Base-by-base conservation (phyloP, 30 jellyfish, hydroid and myxozoan species). In the Rhopilema esculentum region DNA sequence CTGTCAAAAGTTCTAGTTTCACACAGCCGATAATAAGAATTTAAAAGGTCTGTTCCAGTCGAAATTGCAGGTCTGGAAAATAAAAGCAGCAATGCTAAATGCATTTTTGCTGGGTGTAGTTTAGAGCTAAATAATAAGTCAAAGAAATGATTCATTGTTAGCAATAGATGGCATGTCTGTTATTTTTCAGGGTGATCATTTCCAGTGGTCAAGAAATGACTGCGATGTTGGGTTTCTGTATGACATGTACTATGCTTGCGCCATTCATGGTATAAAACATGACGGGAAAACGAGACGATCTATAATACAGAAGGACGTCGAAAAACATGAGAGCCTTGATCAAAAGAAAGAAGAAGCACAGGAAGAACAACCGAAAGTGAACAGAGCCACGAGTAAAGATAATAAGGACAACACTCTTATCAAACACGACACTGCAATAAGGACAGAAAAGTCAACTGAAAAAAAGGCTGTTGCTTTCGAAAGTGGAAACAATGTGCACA, bases 231-330 rank as follows among this genome's bases (percentile, higher is more conserved):
- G 93, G 0, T 84, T 84, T 72, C 82, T 84, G 84, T 72, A 84
- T 49, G 93, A 84, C 62, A 68, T 84, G 93, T 84, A 84, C 87
- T 62, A 73, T 64, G 83, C 78, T 27, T 84, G 93, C 66, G 93
- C 91, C 53, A 82, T 71, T 63, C n/a, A 82, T 50, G 82, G 68
- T 6, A 57, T 80, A 53, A 40, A 33, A 32, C 72, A 71, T 24
- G 52, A 12, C 24, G 28, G 49, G 15, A 63, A 24, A 28, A 71
- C 32, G 15, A 31, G 64, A 28, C 32, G 25, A 27, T 16, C 30
- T 23, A 32, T 18, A 23, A 19, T 23, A 1, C 32, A 16, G 77
- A 66, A 66, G 16, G 77, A 23, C 4, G 24, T 16, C 50, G 23
- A 32, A 29, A 32, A 32, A 19, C 32, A 8, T 66, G 77, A 66